phyloP scores from a whole-genome alignment of 2,888 invertebrate species.

The Euzophera pinguis region DNA sequence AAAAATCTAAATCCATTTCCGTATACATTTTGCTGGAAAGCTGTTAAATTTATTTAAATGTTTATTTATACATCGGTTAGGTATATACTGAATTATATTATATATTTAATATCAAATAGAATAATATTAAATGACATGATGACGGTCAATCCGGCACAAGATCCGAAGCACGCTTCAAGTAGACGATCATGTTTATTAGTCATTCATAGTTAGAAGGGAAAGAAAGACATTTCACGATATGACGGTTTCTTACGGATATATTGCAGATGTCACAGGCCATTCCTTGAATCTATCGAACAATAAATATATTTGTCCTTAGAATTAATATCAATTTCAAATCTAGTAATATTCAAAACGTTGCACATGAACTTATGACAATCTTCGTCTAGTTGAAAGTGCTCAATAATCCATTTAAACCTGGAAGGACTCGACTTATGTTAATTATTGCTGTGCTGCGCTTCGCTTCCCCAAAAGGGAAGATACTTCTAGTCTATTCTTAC shows the following conservation, averaged over 20 bases:
- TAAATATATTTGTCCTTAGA: neutral
- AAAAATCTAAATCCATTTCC: too few relatives aligned
- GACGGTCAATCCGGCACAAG: neutral
- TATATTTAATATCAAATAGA: neutral
- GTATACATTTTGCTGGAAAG: too few relatives aligned
- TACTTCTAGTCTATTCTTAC: neutral
- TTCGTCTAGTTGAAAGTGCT: neutral
- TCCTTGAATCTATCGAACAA: too few relatives aligned
- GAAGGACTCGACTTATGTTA: neutral
- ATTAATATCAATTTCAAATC: too few relatives aligned
- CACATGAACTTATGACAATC: too few relatives aligned
- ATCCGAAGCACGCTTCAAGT: neutral
- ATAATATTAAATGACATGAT: neutral
- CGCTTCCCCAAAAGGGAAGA: neutral
- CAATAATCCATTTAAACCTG: neutral
- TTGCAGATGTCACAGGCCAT: too few relatives aligned
- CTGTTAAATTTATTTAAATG: too few relatives aligned
- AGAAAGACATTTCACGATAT: too few relatives aligned
- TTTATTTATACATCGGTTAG: too few relatives aligned
- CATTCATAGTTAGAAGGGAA: too few relatives aligned
- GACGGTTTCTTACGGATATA: too few relatives aligned
- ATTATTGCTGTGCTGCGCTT: slow-evolving; percentile 7
- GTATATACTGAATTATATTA: neutral
- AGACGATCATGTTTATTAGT: neutral
- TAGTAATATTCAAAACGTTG: too few relatives aligned